Base-by-base conservation (phyloP, 2,888 invertebrate genomes). In the Sinotaia quadrata region DNA sequence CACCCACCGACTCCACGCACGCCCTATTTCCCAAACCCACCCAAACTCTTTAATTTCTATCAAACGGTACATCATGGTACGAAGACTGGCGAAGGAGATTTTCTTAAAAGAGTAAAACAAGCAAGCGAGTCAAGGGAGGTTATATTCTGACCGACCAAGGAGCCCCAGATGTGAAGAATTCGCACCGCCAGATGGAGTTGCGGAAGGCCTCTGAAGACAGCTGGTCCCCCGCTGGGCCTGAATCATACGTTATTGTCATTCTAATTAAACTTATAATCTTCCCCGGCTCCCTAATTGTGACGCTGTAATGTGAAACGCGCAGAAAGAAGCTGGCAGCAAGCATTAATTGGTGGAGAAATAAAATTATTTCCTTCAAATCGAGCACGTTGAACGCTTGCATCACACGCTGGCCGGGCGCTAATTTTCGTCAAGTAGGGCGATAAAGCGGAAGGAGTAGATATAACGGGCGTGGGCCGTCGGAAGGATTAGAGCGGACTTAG, bases 211-310 rank as follows among this genome's bases (percentile, higher is more conserved):
- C 41, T 12, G 29, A 52, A 52, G 62, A 63, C 62, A 63, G 33
- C 62, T 63, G 62, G 33, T 49, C 52, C 51, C 54, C 62, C 62
- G 62, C 62, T 15, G 62, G 62, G 62, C 34, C 62, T 63, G 62
- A 63, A 63, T 63, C 62, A 63, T 63, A 63, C 62, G 62, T 63
- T 63, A 62, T 63, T 63, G 62, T 63, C 62, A 63, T 63, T 63
- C 62, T 63, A 63, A 63, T 63, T 63, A 63, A 63, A 63, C 62
- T 63, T 63, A 63, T 63, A 63, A 63, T 63, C 62, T 63, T 51
- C 36, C 52, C 62, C 34, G 41, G 62, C 51, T 33, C 52, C 62
- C 62, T 63, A 63, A 63, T 63, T 63, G 62, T 63, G 36, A 51
- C 51, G 31, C 36, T 52, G 62, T 63, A 63, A 63, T 52, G 41